Conservation (phyloP, 2,113 vertebrate genomes). For the Aleadryas rufinucha region DNA sequence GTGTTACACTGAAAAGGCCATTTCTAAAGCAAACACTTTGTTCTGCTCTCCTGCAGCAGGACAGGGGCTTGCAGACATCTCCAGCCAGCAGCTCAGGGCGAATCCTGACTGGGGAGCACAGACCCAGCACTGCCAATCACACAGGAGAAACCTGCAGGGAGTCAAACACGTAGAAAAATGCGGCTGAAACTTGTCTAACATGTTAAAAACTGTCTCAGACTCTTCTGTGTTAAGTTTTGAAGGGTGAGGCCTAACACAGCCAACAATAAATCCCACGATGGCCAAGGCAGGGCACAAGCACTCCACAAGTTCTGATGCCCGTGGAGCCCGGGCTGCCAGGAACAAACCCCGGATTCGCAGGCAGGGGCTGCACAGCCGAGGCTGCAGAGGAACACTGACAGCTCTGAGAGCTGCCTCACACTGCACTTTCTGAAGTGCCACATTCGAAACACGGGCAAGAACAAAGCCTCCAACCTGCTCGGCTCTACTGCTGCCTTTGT, state of each 20-base stretch:
- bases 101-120: not conserved
- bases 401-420: not conserved
- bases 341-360: not conserved
- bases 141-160: not conserved
- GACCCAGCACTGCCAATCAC: not conserved
- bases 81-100: not conserved
- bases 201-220: not conserved
- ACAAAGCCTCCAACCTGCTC: not conserved
- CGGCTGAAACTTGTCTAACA: not conserved
- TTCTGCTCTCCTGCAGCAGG: not conserved
- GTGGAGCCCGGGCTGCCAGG: not conserved
- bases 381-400: not conserved
- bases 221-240: not conserved
- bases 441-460: not conserved
- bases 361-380: not conserved
- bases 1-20: not conserved
- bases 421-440: not conserved
- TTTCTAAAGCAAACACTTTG: not conserved
- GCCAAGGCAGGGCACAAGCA: not conserved
- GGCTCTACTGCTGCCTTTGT: not conserved
- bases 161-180: not conserved
- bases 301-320: rapidly evolving
- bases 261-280: not conserved
- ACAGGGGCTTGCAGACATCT: not conserved
- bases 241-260: not conserved